phyloP scores from a whole-genome alignment of 2,797 vertebrate species.

The Cirrhinus mrigala region DNA sequence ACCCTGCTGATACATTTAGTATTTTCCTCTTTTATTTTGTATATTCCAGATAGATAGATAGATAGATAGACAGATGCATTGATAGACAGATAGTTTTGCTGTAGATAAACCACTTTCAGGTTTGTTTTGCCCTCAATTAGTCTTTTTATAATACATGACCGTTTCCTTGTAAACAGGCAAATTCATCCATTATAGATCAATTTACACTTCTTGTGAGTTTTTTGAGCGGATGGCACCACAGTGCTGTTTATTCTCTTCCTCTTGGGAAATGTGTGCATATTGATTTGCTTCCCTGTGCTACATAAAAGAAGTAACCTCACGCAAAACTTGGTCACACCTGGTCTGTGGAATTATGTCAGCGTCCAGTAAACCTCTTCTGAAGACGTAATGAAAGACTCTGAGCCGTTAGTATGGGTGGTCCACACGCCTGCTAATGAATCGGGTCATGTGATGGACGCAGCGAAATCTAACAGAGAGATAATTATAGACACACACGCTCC shows the following conservation, averaged over 20 bases:
- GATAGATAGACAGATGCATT: not conserved
- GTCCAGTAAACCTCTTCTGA: constrained; percentile 26
- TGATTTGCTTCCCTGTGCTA: not conserved
- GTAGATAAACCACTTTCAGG: constrained; percentile 22
- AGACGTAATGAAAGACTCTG: constrained; percentile 33
- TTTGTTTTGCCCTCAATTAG: constrained; percentile 32
- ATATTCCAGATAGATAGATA: not conserved
- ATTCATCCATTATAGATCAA: constrained; percentile 49
- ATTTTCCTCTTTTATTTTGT: not conserved
- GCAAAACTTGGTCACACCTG: constrained; percentile 19
- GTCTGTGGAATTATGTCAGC: not conserved
- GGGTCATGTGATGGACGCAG: constrained; percentile 28
- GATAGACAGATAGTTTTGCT: not conserved
- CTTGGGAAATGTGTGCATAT: constrained; percentile 6
- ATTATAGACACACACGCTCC: constrained; percentile 48
- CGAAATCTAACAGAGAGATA: constrained; percentile 36
- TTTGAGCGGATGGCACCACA: constrained; percentile 34
- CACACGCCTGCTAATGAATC: constrained; percentile 25
- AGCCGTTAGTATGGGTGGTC: constrained; percentile 34
- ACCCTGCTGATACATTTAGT: not conserved
- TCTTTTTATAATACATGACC: constrained; percentile 29
- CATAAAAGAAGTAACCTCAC: not conserved
- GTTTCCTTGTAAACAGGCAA: constrained; percentile 54
- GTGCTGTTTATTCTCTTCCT: constrained; percentile 30
- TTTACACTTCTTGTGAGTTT: constrained; percentile 34